These are phyloP conservation scores for Myopa testacea DNA, from an alignment of 2,888 invertebrate genomes.

Conservation along the genomic window DNA sequence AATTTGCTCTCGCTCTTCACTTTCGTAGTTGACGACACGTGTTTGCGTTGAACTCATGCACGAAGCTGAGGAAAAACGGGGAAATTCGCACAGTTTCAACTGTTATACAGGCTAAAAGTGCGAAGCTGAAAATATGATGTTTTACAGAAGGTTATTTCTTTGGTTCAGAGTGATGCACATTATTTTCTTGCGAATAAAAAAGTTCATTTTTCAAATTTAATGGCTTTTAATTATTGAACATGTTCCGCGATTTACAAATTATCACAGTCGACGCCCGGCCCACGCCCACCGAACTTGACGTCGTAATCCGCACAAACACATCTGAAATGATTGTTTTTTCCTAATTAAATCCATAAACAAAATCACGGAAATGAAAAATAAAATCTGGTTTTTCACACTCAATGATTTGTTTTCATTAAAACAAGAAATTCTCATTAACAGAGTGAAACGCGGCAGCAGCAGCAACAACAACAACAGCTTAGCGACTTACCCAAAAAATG, in stretches of 20 bases:
- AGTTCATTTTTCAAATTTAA: too few species aligned
- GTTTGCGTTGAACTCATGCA: neutral
- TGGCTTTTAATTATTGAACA: too few species aligned
- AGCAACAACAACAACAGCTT: conserved; percentile 51
- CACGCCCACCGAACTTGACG: neutral
- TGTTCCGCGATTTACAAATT: too few species aligned
- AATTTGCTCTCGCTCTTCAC: too few species aligned
- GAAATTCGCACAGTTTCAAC: conserved; percentile 32
- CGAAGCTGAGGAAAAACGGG: neutral
- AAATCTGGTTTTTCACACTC: conserved; percentile 62
- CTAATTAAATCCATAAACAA: conserved; percentile 66
- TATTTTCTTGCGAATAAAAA: too few species aligned
- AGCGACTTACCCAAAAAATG: conserved; percentile 35
- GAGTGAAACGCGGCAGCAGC: conserved; percentile 42
- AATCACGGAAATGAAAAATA: conserved; percentile 64
- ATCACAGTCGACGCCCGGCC: too few species aligned
- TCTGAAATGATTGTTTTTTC: conserved; percentile 64
- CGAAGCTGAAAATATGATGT: neutral
- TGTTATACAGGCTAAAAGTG: conserved; percentile 17
- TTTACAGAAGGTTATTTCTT: neutral
- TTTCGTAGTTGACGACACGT: neutral
- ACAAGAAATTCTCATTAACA: conserved; percentile 67
- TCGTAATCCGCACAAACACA: conserved; percentile 47
- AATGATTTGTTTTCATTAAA: conserved; percentile 66
- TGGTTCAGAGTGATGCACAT: too few species aligned